phyloP scores from a whole-genome alignment of 2,797 vertebrate genomes.

The Phrynocephalus forsythii region DNA sequence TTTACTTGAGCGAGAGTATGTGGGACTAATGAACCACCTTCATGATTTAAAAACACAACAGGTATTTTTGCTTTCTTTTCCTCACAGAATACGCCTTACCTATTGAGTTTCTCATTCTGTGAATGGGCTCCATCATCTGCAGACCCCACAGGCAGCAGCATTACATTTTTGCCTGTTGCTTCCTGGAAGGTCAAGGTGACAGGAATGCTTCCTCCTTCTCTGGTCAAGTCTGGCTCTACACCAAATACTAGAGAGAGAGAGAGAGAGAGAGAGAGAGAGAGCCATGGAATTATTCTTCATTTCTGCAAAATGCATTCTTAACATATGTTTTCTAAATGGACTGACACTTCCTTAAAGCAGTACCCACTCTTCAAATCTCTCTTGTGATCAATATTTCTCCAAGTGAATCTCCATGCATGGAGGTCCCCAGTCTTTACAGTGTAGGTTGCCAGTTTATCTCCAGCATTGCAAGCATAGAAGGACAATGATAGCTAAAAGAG shows the following conservation, averaged over 20 bases:
- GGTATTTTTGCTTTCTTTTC: not conserved
- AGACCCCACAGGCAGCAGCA: conserved; percentile 94
- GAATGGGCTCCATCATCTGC: conserved; percentile 97
- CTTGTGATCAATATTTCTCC: not conserved
- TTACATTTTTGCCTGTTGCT: conserved; percentile 94
- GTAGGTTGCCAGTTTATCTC: not conserved
- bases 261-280: not conserved
- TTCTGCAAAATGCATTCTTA: not conserved
- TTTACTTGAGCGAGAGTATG: no score
- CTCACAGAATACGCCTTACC: conserved; percentile 74
- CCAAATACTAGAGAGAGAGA: conserved; percentile 86
- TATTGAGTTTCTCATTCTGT: conserved; percentile 97
- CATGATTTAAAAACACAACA: no score
- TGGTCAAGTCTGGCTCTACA: conserved; percentile 94
- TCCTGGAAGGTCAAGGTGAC: conserved; percentile 97
- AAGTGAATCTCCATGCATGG: not conserved
- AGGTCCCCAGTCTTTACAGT: not conserved
- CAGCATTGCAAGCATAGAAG: not conserved
- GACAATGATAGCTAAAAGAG: not conserved
- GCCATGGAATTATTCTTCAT: conserved; percentile 4
- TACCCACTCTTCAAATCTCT: not conserved
- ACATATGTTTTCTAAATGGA: not conserved
- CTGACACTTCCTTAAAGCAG: not conserved
- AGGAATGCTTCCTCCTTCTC: conserved; percentile 96
- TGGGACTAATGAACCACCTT: no score